Base-by-base conservation (phyloP, 2,888 invertebrate species). In the Graphium colonna region DNA sequence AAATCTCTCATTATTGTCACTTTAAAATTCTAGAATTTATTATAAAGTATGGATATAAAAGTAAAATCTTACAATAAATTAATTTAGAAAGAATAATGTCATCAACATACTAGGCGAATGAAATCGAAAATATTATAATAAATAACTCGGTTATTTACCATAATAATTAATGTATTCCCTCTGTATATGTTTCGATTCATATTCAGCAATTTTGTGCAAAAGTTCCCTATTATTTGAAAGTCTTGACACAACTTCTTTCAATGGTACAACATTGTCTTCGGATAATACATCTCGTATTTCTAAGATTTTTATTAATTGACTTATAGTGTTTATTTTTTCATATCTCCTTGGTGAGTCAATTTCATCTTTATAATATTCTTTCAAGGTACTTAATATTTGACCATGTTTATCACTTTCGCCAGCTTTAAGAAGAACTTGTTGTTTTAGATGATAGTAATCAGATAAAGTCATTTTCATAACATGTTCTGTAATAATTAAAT, bases 331-430 rank as follows among this genome's bases (percentile, higher is more conserved):
- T 31, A 87, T 79, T 62, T 77, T 65, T 65, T 88, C 88, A 59
- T 67, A 81, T 59, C 79, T 71, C 60, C 88, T 73, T 1, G 75
- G 67, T 1, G 88, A 89, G 60, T 88, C 86, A 42, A 89, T 86
- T 12, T 71, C 74, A 21, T 74, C 73, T 60, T 62, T 73, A 56
- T 78, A 88, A 28, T 76, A 58, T 36, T 77, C 77, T 66, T 87
- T 89, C 51, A 88, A 54, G 12, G 63, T 65, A 51, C 65, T 65
- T 33, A 88, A 52, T 55, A 82, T 59, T 54, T 73, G 63, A 49
- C 60, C 66, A 53, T 82, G 75, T 53, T 62, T 71, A 17, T 81
- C 77, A 62, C 67, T 74, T 53, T 62, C 64, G 26, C 70, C 75
- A 15, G 79, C 69, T 56, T 65, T 62, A n/a, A 66, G 56, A 3